A percentile compares a stretch with the other conserved stretches of the same genome.
Evolutionary conservation across 2,888 invertebrate genomes (phyloP).

Genomic region (Ditylenchus weischeri): DNA sequence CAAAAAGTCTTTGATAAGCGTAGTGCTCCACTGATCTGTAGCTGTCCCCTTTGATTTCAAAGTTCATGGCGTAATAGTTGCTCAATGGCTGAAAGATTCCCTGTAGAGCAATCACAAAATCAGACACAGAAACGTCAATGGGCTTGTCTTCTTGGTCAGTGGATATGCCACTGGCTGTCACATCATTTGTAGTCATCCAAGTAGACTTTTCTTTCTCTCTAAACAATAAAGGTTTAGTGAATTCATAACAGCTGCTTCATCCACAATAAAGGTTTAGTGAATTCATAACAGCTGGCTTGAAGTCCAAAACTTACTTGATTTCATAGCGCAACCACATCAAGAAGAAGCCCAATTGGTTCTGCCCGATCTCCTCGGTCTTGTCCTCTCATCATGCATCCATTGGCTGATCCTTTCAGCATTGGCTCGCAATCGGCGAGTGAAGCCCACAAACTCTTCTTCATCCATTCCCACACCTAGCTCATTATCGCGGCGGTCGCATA

Average conservation of each 20-base stretch:
- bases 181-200: constrained; percentile 32
- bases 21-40: constrained; percentile 58
- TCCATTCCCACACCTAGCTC: constrained; percentile 55
- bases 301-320: constrained; percentile 23
- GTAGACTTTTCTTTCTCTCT: constrained; percentile 33
- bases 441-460: constrained; percentile 47
- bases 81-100: constrained; percentile 55
- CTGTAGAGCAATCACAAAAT: constrained; percentile 45
- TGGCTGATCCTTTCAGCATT: constrained; percentile 37
- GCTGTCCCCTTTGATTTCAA: constrained; percentile 46
- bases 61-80: constrained; percentile 49
- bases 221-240: no score
- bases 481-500: constrained; percentile 50
- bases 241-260: no score
- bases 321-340: constrained; percentile 55
- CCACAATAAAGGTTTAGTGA: background rate
- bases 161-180: constrained; percentile 46
- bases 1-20: constrained; percentile 51
- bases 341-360: constrained; percentile 50
- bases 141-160: constrained; percentile 47
- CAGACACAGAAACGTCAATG: constrained; percentile 44
- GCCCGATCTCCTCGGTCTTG: constrained; percentile 46
- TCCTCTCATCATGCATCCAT: constrained; percentile 51
- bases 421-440: constrained; percentile 41
- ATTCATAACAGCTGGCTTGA: background rate